phyloP scores from a whole-genome alignment of 1,140 invertebrate genomes.

The Tenebrio molitor region DNA sequence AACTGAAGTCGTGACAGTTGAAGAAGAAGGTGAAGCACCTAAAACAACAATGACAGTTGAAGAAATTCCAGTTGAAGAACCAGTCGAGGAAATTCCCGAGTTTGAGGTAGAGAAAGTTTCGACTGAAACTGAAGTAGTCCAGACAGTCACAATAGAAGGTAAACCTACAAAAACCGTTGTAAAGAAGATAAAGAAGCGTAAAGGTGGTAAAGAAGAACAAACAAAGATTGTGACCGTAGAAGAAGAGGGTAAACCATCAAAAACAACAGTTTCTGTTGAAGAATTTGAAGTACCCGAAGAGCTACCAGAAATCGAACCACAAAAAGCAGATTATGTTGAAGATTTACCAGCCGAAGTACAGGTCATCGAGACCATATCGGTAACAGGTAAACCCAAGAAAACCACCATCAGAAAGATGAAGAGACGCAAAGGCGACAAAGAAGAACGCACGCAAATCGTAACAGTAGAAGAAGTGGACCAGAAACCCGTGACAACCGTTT shows the following conservation, averaged over 20 bases:
- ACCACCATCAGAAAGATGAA: conserved; percentile 62
- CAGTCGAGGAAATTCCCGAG: conserved; percentile 54
- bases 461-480: conserved; percentile 57
- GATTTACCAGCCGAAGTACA: conserved; percentile 62
- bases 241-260: conserved; percentile 61
- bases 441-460: conserved; percentile 63
- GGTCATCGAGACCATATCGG: conserved; percentile 57
- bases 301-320: conserved; percentile 55
- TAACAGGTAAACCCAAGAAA: conserved; percentile 55
- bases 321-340: conserved; percentile 60
- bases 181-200: conserved; percentile 61
- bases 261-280: conserved; percentile 59
- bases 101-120: conserved; percentile 54
- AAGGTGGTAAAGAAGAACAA: conserved; percentile 57
- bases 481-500: conserved; percentile 57
- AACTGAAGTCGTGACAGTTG: conserved; percentile 62
- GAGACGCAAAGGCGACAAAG: conserved; percentile 55
- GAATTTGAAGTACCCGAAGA: conserved; percentile 55
- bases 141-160: conserved; percentile 49
- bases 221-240: conserved; percentile 61
- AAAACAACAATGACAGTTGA: conserved; percentile 63
- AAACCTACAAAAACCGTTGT: conserved; percentile 64
- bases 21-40: conserved; percentile 62
- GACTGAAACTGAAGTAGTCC: conserved; percentile 50
- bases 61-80: conserved; percentile 64